A percentile compares a stretch with the other conserved stretches of the same genome.
These are phyloP conservation scores for Idaea aversata DNA, from an alignment of 2,888 invertebrate genomes.

Conservation along the genomic window DNA sequence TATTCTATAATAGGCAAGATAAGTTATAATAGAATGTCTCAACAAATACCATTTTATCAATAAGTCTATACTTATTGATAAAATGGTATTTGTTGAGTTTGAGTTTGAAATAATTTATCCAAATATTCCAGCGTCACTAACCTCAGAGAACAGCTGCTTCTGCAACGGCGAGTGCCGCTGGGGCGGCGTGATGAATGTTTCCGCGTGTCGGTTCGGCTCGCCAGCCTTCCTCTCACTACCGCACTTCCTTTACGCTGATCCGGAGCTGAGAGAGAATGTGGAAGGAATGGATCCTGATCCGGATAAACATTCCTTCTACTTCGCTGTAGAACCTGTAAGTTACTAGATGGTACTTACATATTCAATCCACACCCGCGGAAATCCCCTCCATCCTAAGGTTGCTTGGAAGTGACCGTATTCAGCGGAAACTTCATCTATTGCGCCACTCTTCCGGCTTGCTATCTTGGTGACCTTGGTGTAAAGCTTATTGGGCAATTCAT, in stretches of 20 bases:
- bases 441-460: too few relatives aligned
- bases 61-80: too few relatives aligned
- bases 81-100: too few relatives aligned
- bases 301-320: slow-evolving; percentile 86
- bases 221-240: slow-evolving; percentile 92
- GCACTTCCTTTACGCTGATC: slow-evolving; percentile 90
- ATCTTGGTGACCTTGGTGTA: too few relatives aligned
- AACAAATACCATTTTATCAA: too few relatives aligned
- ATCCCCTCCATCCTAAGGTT: too few relatives aligned
- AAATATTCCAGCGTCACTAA: slow-evolving; percentile 72
- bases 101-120: background rate
- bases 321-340: slow-evolving; percentile 87
- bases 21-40: too few relatives aligned
- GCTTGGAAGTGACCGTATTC: too few relatives aligned
- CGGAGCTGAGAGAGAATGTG: slow-evolving; percentile 81
- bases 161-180: slow-evolving; percentile 87
- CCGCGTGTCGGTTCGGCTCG: slow-evolving; percentile 88
- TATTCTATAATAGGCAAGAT: too few relatives aligned
- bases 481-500: too few relatives aligned
- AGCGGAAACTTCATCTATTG: too few relatives aligned
- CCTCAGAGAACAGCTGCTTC: slow-evolving; percentile 84
- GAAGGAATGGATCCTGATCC: slow-evolving; percentile 85
- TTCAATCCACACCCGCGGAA: too few relatives aligned
- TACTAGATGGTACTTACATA: background rate
- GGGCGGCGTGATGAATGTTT: slow-evolving; percentile 88